Evolutionary conservation across 2,113 vertebrate genomes (phyloP).

Genomic region (Glareola pratincola): DNA sequence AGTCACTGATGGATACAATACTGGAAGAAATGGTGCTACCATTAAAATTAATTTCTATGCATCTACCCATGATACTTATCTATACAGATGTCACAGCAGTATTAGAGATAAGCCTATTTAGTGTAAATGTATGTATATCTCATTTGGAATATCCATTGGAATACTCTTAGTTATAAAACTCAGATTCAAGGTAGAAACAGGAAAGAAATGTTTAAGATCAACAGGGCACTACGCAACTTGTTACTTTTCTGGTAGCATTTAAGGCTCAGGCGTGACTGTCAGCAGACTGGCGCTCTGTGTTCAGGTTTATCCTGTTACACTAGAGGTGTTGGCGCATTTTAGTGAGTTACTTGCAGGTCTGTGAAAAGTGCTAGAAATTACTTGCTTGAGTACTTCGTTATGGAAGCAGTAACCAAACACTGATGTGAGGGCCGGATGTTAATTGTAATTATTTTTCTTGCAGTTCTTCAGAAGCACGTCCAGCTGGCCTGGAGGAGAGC

Average conservation of each 20-base stretch:
- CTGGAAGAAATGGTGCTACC: not conserved
- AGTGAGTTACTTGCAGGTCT: not conserved
- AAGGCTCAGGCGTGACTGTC: not conserved
- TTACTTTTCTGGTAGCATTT: not conserved
- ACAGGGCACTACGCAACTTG: not conserved
- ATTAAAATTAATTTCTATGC: not conserved
- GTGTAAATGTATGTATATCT: not conserved
- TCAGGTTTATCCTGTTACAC: fast-evolving
- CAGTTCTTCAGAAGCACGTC: conserved; percentile 81
- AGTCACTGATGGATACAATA: not conserved
- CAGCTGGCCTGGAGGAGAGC: conserved; percentile 85
- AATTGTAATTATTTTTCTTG: conserved; percentile 6
- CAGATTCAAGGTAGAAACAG: not conserved
- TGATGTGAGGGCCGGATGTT: not conserved
- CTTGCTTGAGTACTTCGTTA: not conserved
- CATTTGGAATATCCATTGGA: not conserved
- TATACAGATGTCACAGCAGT: not conserved
- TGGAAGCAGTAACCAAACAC: not conserved
- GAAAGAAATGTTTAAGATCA: not conserved
- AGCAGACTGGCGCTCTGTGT: not conserved
- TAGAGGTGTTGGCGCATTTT: not conserved
- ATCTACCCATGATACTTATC: not conserved
- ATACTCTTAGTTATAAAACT: not conserved
- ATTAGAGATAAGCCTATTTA: not conserved
- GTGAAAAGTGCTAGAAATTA: not conserved